phyloP scores from a whole-genome alignment of 2,797 vertebrate genomes.

The Crenuchus spilurus region DNA sequence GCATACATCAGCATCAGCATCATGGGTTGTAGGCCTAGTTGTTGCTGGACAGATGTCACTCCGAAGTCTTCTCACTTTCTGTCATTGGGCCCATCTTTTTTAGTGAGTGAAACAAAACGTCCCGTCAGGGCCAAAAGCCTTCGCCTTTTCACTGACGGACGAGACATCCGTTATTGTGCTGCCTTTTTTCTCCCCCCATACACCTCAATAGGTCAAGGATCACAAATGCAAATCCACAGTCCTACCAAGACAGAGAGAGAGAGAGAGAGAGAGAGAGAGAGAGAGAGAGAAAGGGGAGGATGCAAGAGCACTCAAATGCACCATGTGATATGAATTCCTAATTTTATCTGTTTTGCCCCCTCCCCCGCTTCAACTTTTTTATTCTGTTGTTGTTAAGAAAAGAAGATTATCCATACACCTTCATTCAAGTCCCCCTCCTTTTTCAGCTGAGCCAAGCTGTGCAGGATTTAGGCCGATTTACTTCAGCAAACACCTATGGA shows the following conservation, averaged over 20 bases:
- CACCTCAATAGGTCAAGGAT: conserved; percentile 70
- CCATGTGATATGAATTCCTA: conserved; percentile 91
- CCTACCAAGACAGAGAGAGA: conserved; percentile 37
- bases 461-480: conserved; percentile 94
- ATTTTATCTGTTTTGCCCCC: conserved; percentile 67
- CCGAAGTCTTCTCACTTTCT: conserved; percentile 42
- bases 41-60: conserved; percentile 50
- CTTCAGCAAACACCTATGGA: conserved; percentile 91
- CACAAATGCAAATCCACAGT: conserved; percentile 64
- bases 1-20: not conserved
- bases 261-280: conserved; percentile 12
- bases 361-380: conserved; percentile 74
- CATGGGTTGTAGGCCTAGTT: conserved; percentile 7
- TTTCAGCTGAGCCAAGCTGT: conserved; percentile 75
- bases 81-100: conserved; percentile 45
- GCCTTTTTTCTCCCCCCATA: conserved; percentile 53
- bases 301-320: conserved; percentile 81
- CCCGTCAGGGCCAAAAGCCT: conserved; percentile 46
- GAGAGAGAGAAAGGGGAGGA: conserved; percentile 59
- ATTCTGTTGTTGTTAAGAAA: conserved; percentile 76
- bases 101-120: conserved; percentile 46
- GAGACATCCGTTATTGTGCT: conserved; percentile 60
- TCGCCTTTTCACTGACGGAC: conserved; percentile 49
- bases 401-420: conserved; percentile 90
- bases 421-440: conserved; percentile 72